Evolutionary conservation across 1,140 invertebrate species (phyloP), one percentile per base, ranked within the genome.

Genomic region (Globodera ellingtonae): DNA sequence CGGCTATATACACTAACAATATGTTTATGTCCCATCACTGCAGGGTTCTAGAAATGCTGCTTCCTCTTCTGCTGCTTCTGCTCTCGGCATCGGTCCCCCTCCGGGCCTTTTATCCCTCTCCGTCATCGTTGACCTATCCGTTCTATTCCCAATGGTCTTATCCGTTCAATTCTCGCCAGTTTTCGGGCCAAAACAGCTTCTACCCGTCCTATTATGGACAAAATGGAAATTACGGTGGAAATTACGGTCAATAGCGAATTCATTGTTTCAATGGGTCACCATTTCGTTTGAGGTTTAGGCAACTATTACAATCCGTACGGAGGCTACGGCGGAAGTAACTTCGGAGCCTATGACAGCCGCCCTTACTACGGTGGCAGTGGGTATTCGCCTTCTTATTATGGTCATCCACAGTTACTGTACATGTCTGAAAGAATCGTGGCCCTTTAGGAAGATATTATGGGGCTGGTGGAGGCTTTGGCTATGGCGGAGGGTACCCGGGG

Each of bases 331-430:
- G n/a, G 67, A 21, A 44, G 8, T 47, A 44, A 44, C 6, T 15
- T 15, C 3, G 59, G 59, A 13, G 13, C 13, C 59, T 70, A 70
- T 18, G 67, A 47, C 67, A 70, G 46, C 59, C 13, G 59, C 35
- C 67, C 67, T 47, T 70, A 24, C 35, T 70, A 70, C 67, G 46
- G 46, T 70, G n/a, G 21, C 59, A 65, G n/a, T 21, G 67, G 67
- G 10, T 70, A 70, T 70, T 70, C 67, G 67, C 67, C 67, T 21
- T 70, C 67, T 6, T 70, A 35, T 35, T 70, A 70, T 47, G 67
- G 67, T 47, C 13, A 13, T 9, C 56, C 6, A 62, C 6, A 6
- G 10, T 62, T 62, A 35, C 35, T 62, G 13, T 13, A 18, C 13
- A 62, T 18, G 35, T 35, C 35, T 35, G 56, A 62, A 62, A 62